Conservation (phyloP, 2,797 vertebrate genomes). For the Intellagama lesueurii region DNA sequence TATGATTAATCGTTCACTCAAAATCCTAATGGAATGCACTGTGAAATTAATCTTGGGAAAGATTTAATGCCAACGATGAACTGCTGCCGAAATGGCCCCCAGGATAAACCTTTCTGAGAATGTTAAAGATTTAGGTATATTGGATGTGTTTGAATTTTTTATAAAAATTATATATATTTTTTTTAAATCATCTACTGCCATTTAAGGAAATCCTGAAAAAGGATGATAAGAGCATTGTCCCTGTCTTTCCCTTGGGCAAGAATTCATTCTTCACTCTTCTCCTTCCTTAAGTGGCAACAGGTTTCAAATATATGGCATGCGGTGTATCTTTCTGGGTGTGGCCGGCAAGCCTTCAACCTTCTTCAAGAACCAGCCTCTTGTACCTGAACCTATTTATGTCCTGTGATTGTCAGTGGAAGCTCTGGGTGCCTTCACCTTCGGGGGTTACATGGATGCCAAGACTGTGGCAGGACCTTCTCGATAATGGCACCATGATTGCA, state of each 20-base stretch:
- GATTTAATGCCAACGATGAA: constrained; percentile 47
- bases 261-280: background rate
- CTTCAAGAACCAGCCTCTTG: background rate
- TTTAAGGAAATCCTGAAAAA: background rate
- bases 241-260: background rate
- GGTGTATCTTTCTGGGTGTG: background rate
- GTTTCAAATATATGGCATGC: background rate
- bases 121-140: constrained; percentile 44
- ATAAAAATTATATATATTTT: accelerated
- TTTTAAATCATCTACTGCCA: background rate
- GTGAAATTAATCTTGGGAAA: constrained; percentile 63
- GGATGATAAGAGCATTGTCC: background rate
- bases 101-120: constrained; percentile 52
- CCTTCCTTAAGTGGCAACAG: background rate
- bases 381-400: background rate
- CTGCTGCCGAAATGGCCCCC: constrained; percentile 40
- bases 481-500: background rate
- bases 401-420: background rate
- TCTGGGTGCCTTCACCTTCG: background rate
- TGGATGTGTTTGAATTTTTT: constrained; percentile 23
- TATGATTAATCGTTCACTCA: constrained; percentile 70
- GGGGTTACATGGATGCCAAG: too few relatives aligned
- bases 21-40: constrained; percentile 59
- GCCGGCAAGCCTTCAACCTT: background rate
- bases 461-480: background rate